These are phyloP conservation scores for Stichodactyla mertensii DNA, from an alignment of 64 coral and sea anemone species.

Conservation along the genomic window DNA sequence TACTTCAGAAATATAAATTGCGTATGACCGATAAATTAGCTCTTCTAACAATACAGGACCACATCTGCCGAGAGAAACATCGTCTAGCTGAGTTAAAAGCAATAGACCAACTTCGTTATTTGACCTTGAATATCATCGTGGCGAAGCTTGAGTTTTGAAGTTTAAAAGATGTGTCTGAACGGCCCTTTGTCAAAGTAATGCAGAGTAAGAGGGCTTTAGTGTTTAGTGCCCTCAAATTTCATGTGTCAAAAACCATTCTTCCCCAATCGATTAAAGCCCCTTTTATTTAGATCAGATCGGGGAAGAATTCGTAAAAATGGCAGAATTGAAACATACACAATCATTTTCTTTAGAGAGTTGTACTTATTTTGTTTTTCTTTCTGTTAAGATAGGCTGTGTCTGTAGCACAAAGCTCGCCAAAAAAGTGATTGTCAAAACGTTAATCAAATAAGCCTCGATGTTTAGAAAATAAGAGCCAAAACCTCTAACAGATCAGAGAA, in stretches of 20 bases:
- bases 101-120: not conserved
- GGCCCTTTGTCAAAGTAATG: slow-evolving; percentile 5
- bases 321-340: not conserved
- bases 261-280: not conserved
- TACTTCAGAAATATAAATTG: not conserved
- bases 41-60: not conserved
- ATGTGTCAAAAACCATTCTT: slow-evolving; percentile 28
- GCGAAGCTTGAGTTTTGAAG: slow-evolving; percentile 1
- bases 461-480: not conserved
- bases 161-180: not conserved
- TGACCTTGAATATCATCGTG: not conserved
- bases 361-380: not conserved
- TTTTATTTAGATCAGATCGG: not conserved
- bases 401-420: not conserved
- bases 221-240: slow-evolving; percentile 26
- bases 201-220: slow-evolving; percentile 11
- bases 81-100: not conserved
- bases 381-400: not conserved
- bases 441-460: slow-evolving; percentile 1
- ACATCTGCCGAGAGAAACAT: not conserved
- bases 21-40: not conserved
- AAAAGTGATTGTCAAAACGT: not conserved
- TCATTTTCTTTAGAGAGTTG: not conserved
- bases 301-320: not conserved
- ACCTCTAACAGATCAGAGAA: slow-evolving; percentile 4